These are phyloP conservation scores for Virgularia gustaviana DNA, from an alignment of 92 coral and sea anemone genomes.

Conservation along the genomic window DNA sequence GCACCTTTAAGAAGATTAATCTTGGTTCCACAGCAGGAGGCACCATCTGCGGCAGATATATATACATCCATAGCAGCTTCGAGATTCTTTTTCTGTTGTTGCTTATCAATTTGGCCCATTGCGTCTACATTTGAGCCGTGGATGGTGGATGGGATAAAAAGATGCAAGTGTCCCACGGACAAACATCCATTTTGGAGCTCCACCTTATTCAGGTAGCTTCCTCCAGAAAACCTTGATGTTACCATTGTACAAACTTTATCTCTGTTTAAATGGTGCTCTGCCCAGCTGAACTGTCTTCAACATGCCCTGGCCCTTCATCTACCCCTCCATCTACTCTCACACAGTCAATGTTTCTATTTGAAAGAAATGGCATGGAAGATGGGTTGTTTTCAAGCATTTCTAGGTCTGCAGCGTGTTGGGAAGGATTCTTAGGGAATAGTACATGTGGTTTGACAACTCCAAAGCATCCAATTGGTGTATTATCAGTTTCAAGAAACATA, in stretches of 20 bases:
- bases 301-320: conserved; percentile 22
- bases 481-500: conserved; percentile 18
- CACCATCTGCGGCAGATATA: conserved; percentile 8
- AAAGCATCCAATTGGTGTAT: conserved; percentile 20
- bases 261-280: conserved; percentile 26
- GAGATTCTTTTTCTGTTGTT: conserved; percentile 17
- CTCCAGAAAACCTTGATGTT: conserved; percentile 28
- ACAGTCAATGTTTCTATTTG: conserved; percentile 21
- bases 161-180: conserved; percentile 5
- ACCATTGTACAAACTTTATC: conserved; percentile 16
- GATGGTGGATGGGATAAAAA: conserved; percentile 40
- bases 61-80: conserved; percentile 31
- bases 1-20: conserved; percentile 24
- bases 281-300: conserved; percentile 36
- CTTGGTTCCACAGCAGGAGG: conserved; percentile 7
- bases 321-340: conserved; percentile 39
- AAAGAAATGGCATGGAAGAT: neutral
- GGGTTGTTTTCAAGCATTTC: conserved; percentile 1
- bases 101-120: neutral
- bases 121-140: conserved; percentile 5
- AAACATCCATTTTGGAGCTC: conserved; percentile 40
- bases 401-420: conserved; percentile 30
- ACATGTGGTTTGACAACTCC: conserved; percentile 31
- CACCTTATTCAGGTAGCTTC: conserved; percentile 31
- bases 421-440: conserved; percentile 9